Percentiles rank a stretch among this genome's conserved stretches.
Conservation (phyloP, 2,888 invertebrate species). For the Cybosia mesomella region DNA sequence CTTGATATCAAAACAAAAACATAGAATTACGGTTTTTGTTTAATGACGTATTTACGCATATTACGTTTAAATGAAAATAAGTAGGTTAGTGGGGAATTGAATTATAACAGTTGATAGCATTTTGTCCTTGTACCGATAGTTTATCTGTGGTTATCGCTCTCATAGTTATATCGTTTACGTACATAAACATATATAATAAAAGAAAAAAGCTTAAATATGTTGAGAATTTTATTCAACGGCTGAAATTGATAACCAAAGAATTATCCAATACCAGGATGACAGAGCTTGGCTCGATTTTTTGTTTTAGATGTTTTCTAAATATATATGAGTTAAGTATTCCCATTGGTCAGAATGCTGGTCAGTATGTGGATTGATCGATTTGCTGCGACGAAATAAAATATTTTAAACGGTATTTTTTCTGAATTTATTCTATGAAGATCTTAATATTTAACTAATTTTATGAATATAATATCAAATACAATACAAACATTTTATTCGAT, state of each 20-base stretch:
- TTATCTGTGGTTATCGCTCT: conserved; percentile 36
- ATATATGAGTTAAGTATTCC: too few relatives aligned
- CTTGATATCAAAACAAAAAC: neutral
- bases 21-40: neutral
- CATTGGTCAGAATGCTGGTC: too few relatives aligned
- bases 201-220: neutral
- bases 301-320: too few relatives aligned
- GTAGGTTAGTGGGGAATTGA: conserved; percentile 40
- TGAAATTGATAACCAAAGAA: neutral
- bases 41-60: conserved; percentile 4
- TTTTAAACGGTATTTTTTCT: too few relatives aligned
- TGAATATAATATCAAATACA: too few relatives aligned
- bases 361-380: too few relatives aligned
- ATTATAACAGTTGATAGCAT: conserved; percentile 28
- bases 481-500: too few relatives aligned
- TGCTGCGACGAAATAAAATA: too few relatives aligned
- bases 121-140: conserved; percentile 38
- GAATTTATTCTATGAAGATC: too few relatives aligned
- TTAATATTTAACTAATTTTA: too few relatives aligned
- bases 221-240: neutral
- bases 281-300: too few relatives aligned
- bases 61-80: conserved; percentile 9
- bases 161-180: conserved; percentile 2
- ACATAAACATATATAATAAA: neutral
- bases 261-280: too few relatives aligned